phyloP scores from a whole-genome alignment of 2,797 vertebrate species.

The Gymnothorax javanicus region DNA sequence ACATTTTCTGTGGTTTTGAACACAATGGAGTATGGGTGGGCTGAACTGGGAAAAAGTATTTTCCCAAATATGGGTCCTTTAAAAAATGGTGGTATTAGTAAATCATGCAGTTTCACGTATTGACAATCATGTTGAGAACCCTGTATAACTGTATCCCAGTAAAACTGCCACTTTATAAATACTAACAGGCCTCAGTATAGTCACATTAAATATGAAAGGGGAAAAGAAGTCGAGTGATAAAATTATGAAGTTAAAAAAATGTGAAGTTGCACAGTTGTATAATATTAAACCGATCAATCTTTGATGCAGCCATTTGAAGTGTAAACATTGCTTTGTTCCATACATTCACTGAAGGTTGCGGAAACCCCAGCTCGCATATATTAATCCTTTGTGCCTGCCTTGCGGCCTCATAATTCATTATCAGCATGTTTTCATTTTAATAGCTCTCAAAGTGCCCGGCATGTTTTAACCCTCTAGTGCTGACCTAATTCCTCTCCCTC shows the following conservation, averaged over 20 bases:
- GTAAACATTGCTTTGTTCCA: neutral
- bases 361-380: neutral
- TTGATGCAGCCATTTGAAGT: neutral
- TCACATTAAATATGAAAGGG: neutral
- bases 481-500: conserved; percentile 40
- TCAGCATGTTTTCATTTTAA: conserved; percentile 4
- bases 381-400: neutral
- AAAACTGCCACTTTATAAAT: no score
- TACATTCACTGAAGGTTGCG: neutral
- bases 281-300: neutral
- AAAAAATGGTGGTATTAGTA: no score
- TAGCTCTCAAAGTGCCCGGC: neutral
- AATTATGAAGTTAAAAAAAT: no score
- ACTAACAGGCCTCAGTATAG: neutral
- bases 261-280: neutral
- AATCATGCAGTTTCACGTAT: no score
- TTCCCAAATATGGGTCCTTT: no score
- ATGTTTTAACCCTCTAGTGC: neutral
- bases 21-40: no score
- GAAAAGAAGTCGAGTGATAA: neutral
- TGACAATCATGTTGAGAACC: no score
- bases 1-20: no score
- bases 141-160: no score
- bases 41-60: no score
- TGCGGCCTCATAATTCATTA: neutral